Percentiles rank a stretch among this genome's conserved stretches.
Conservation (phyloP, 2,113 vertebrate genomes). For the Protomyctophum bolini region DNA sequence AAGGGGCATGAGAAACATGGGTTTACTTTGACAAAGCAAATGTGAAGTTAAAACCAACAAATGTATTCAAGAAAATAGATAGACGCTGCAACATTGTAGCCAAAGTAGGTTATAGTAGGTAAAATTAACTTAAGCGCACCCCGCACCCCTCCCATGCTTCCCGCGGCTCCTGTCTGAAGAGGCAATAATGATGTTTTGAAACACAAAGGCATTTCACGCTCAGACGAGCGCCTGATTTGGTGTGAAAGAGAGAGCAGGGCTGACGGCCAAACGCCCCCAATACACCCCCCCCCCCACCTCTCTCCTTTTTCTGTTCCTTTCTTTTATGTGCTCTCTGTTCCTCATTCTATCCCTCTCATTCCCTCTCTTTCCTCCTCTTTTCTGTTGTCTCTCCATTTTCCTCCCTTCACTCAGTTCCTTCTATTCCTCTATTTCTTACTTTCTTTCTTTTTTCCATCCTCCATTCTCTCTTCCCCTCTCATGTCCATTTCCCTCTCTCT, state of each 20-base stretch:
- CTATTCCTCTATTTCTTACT: constrained; percentile 37
- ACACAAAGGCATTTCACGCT: constrained; percentile 84
- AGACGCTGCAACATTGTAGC: too few relatives aligned
- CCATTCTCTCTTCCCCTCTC: constrained; percentile 1
- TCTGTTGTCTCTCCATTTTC: background rate
- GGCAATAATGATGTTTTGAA: constrained; percentile 83
- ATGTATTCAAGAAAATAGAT: too few relatives aligned
- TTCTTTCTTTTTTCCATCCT: constrained; percentile 51
- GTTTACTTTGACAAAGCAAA: too few relatives aligned
- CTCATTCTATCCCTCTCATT: constrained; percentile 6
- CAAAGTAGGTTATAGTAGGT: too few relatives aligned
- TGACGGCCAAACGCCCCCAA: constrained; percentile 84
- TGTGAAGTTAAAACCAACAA: too few relatives aligned
- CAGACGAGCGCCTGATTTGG: constrained; percentile 86
- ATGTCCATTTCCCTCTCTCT: background rate
- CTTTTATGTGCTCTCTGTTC: constrained; percentile 49
- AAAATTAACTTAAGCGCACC: too few relatives aligned
- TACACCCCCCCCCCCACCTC: constrained; percentile 74
- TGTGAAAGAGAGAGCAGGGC: constrained; percentile 84
- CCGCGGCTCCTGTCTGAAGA: constrained; percentile 75
- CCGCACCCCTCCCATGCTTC: constrained; percentile 41
- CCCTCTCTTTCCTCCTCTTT: background rate
- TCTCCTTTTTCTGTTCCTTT: constrained; percentile 63
- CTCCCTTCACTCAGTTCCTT: too few relatives aligned
- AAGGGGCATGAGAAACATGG: too few relatives aligned